Base-by-base conservation (phyloP, 2,888 invertebrate species). In the Zygaena filipendulae region DNA sequence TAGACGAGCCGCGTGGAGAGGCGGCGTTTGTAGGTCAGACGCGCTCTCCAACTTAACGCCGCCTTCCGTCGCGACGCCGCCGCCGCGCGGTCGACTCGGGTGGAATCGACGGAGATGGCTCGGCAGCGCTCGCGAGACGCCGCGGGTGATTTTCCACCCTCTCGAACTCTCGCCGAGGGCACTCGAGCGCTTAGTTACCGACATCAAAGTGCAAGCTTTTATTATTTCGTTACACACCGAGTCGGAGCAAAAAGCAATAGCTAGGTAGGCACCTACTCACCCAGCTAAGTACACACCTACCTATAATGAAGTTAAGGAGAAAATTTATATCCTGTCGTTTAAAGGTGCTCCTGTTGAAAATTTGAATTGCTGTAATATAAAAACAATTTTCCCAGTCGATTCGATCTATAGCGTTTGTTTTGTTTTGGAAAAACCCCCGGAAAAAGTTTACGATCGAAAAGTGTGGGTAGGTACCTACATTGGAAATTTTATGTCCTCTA, bases 151-250 rank as follows among this genome's bases (percentile, higher is more conserved):
- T 57, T 59, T 56, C 60, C 62, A 59, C 64, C 70, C 67, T 52
- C 62, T 45, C 45, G 36, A 42, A 43, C 44, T 39, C 44, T 39
- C 39, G 35, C 52, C 45, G 45, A n/a, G n/a, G n/a, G 32, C 41
- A 27, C 36, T 31, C 32, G 36, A 32, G 37, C 32, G 45, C 41
- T 47, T 44, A 36, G 40, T 47, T 42, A 39, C 47, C 49, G 51
- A 72, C 71, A 68, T 72, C 70, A 75, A 74, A 74, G 70, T 61
- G 58, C 57, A 61, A 53, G 52, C 53, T 62, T 68, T 63, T 63
- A 61, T 70, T 67, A 68, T 64, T 60, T 44, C 52, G 53, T 63
- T 66, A 62, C 46, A 39, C 46, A 42, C 45, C n/a, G 43, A 43
- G 57, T 49, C 52, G 52, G 41, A 48, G 45, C 51, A 46, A 51